phyloP scores from a whole-genome alignment of 2,113 vertebrate genomes.

The Sturnira hondurensis region DNA sequence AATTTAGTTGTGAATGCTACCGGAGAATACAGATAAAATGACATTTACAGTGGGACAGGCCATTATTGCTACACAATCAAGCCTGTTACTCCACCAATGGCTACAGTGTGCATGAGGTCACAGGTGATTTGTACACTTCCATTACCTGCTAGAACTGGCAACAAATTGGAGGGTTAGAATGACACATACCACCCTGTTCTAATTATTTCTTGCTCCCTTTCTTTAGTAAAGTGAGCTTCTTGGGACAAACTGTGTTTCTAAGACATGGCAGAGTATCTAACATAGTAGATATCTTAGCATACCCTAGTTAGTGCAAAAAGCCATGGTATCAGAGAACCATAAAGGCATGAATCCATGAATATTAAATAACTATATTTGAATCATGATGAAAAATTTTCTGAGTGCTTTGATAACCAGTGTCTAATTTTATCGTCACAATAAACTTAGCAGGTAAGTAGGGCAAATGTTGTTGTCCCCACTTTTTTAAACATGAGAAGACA shows the following conservation, averaged over 20 bases:
- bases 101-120: not conserved
- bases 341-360: not conserved
- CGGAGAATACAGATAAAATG: not conserved
- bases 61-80: not conserved
- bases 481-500: slow-evolving; percentile 1
- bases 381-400: not conserved
- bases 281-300: not conserved
- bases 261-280: not conserved
- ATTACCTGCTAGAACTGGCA: not conserved
- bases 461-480: not conserved
- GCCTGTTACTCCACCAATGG: not conserved
- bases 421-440: not conserved
- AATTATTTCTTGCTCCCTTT: not conserved
- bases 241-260: not conserved
- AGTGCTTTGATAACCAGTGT: not conserved
- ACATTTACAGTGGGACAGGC: not conserved
- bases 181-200: not conserved
- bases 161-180: not conserved
- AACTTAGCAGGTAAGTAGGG: not conserved
- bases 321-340: not conserved
- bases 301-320: not conserved
- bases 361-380: not conserved
- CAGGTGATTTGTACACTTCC: not conserved
- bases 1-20: not conserved
- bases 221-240: not conserved